These are phyloP conservation scores for Tapera naevia DNA, from an alignment of 2,797 vertebrate genomes.

Conservation along the genomic window DNA sequence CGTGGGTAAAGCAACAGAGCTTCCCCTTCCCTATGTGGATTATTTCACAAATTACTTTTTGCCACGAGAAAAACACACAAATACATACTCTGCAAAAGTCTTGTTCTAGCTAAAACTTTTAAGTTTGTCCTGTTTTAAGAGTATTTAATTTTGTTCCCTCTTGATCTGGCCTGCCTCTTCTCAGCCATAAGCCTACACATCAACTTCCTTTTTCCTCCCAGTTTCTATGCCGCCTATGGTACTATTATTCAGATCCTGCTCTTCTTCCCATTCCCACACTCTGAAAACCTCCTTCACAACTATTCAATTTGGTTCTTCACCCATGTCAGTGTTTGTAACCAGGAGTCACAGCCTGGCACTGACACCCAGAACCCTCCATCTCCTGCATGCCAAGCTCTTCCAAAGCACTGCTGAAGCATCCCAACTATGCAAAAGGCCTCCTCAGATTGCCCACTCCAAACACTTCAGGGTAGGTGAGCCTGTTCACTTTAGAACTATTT, in stretches of 20 bases:
- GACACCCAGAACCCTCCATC: neutral
- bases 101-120: neutral
- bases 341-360: neutral
- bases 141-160: neutral
- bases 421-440: neutral
- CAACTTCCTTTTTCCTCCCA: neutral
- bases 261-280: constrained; percentile 8
- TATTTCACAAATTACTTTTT: neutral
- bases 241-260: neutral
- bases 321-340: neutral
- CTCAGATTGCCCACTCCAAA: neutral
- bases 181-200: neutral
- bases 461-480: neutral
- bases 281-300: neutral
- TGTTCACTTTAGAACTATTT: neutral
- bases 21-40: constrained; percentile 20
- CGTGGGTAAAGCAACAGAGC: neutral
- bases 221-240: neutral
- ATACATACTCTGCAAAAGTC: neutral
- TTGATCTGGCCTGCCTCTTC: neutral
- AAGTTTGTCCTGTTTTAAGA: neutral
- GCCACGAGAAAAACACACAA: neutral
- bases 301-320: neutral
- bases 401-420: neutral
- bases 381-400: neutral